Base-by-base conservation (phyloP, 2,888 invertebrate genomes). In the Hemistola chrysoprasaria region DNA sequence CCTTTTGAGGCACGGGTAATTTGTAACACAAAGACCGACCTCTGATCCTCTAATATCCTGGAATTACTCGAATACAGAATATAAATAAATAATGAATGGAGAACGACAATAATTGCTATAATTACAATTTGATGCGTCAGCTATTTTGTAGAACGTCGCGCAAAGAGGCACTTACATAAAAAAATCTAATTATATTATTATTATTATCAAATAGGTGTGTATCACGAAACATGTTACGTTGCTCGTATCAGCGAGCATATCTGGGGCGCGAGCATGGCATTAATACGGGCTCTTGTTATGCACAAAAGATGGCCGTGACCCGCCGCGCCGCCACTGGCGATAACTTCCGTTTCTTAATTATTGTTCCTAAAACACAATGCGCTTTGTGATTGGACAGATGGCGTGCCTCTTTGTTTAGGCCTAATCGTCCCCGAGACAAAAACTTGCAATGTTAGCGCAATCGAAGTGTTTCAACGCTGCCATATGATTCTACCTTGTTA, bases 221-320 rank as follows among this genome's bases (percentile, higher is more conserved):
- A 23, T 10, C 22, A 22, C 11, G 6, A 16, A 11, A 11, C 11
- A 20, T 9, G 6, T 23, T 10, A 9, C 24, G 8, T n/a, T n/a
- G 28, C 33, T 20, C 8, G 26, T 29, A 20, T 29, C 26, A 5
- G 34, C 9, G 16, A 34, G 22, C 33, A 11, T 29, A 42, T 45
- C 39, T 27, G 24, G 9, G 11, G 22, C 21, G 32, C 27, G 26
- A 29, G 26, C 29, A 26, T 20, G 20, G 22, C 43, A 24, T 26
- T 43, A 45, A 46, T 36, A 30, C 36, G 10, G 25, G 21, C 11
- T 30, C n/a, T 26, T 38, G 35, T 33, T 38, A 2, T 22, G 37
- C 36, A 49, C 53, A 47, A 53, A 43, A 41, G 50, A 38, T 37
- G 56, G 35, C 57, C 56, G 46, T 56, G 56, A 57, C 53, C 56